phyloP scores from a whole-genome alignment of 2,113 vertebrate genomes.

The Hiodon tergisus region DNA sequence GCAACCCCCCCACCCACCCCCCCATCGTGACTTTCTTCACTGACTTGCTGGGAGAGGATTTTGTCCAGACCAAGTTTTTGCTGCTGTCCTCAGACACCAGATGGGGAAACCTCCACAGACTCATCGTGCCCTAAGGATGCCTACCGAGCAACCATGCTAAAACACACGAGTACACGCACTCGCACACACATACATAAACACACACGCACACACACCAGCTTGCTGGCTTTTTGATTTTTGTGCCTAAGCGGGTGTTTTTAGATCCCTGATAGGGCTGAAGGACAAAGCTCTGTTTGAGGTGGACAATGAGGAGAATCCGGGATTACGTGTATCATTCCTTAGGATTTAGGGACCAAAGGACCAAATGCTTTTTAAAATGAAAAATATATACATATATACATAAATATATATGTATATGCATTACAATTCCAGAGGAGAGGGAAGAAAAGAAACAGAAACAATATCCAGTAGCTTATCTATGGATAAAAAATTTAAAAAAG shows the following conservation, averaged over 20 bases:
- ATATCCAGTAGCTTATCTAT: constrained; percentile 70
- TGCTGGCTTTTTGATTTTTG: constrained; percentile 77
- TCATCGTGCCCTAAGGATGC: constrained; percentile 74
- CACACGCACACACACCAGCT: constrained; percentile 66
- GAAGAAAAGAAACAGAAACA: constrained; percentile 54
- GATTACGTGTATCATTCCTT: constrained; percentile 79
- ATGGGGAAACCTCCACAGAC: constrained; percentile 63
- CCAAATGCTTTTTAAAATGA: constrained; percentile 74
- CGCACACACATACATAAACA: constrained; percentile 38
- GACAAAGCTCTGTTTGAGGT: constrained; percentile 61
- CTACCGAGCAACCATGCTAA: constrained; percentile 39
- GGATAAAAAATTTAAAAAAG: constrained; percentile 53
- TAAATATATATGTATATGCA: constrained; percentile 64
- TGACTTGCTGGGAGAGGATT: constrained; percentile 59
- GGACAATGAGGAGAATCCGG: constrained; percentile 63
- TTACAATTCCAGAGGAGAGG: constrained; percentile 66
- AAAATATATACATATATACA: constrained; percentile 51
- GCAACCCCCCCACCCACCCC: constrained; percentile 14
- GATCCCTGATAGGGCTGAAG: constrained; percentile 53
- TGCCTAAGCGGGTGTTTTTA: constrained; percentile 71
- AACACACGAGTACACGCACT: constrained; percentile 25
- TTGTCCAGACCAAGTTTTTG: constrained; percentile 74
- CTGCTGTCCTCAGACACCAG: constrained; percentile 70
- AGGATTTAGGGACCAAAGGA: constrained; percentile 80
- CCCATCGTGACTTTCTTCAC: constrained; percentile 30